A percentile compares a stretch with the other conserved stretches of the same genome.
Conservation (phyloP, 2,113 vertebrate species). For the Neotragus moschatus region DNA sequence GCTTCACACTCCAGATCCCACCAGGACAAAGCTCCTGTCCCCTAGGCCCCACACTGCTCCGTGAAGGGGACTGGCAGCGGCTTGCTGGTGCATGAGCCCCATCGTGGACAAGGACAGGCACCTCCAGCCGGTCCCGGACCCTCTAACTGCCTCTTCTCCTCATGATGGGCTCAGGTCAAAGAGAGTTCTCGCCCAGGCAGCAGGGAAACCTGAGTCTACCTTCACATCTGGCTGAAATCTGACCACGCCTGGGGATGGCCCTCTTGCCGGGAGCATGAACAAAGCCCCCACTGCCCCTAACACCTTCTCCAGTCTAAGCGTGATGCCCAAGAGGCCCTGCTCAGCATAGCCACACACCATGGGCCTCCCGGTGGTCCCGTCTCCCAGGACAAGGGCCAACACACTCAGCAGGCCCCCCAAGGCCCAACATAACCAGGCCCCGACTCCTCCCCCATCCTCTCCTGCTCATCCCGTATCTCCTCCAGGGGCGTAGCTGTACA, state of each 20-base stretch:
- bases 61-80: background rate
- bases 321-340: background rate
- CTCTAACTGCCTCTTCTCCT: background rate
- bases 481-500: background rate
- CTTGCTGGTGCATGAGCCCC: background rate
- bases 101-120: background rate
- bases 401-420: background rate
- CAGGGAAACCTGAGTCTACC: too few species aligned
- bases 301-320: background rate
- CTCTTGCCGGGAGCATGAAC: background rate
- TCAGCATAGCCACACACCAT: background rate
- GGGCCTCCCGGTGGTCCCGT: background rate
- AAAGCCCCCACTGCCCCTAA: background rate
- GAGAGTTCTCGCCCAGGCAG: background rate
- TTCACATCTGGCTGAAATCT: background rate
- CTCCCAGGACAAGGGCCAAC: background rate
- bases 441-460: background rate
- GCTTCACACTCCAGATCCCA: background rate
- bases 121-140: fast-evolving
- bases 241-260: background rate
- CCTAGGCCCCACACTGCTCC: background rate
- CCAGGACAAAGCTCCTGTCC: background rate
- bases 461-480: background rate
- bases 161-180: background rate
- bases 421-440: background rate